Percentiles rank a stretch among this genome's conserved stretches.
phyloP scores from a whole-genome alignment of 2,797 vertebrate genomes.

The Centropyge bicolor region DNA sequence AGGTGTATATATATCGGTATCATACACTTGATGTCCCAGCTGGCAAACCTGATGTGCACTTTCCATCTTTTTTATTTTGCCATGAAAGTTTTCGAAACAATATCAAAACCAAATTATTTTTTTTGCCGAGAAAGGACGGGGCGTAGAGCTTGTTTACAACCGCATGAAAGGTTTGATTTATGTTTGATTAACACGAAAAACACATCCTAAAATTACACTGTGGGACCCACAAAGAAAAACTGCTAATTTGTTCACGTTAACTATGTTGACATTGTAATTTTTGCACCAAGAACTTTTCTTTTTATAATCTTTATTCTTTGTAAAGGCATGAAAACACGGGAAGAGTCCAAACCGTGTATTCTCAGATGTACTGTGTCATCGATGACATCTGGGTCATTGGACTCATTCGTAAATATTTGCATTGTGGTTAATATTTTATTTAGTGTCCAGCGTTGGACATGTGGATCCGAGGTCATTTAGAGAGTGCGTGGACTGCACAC shows the following conservation, averaged over 20 bases:
- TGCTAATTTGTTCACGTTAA: background rate
- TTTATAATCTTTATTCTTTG: no score
- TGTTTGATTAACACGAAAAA: background rate
- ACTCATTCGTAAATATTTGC: conserved; percentile 74
- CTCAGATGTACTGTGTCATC: no score
- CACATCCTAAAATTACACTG: background rate
- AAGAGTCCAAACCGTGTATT: no score
- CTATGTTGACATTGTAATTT: background rate
- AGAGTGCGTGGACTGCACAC: background rate
- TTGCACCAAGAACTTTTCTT: no score
- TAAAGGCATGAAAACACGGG: no score
- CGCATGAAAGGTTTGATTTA: background rate
- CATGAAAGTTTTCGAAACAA: background rate
- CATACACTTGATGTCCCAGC: no score
- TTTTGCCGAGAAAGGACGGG: background rate
- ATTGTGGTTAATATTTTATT: conserved; percentile 74
- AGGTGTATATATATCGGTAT: background rate
- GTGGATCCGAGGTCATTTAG: conserved; percentile 10
- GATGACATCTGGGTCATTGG: conserved; percentile 29
- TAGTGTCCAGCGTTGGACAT: background rate
- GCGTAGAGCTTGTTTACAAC: background rate
- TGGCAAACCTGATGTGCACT: background rate
- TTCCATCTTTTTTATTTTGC: background rate
- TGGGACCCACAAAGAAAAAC: background rate
- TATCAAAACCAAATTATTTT: background rate